A percentile compares a stretch with the other conserved stretches of the same genome.
Conservation (phyloP, 2,797 vertebrate genomes). For the Microchirus variegatus region DNA sequence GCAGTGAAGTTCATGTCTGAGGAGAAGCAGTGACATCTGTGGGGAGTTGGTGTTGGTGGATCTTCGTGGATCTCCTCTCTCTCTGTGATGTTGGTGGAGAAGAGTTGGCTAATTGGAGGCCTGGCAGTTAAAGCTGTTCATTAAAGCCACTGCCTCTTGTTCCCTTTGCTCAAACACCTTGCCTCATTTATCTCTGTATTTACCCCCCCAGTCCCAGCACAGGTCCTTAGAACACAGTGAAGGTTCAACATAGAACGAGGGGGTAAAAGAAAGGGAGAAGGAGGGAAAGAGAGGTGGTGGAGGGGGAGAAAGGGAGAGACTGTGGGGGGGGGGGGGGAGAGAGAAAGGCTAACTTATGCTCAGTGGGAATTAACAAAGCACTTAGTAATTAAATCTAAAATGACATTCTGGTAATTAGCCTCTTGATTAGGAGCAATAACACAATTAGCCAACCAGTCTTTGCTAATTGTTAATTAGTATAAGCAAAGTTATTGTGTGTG, state of each 20-base stretch:
- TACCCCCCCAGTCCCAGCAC: slow-evolving; percentile 62
- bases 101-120: slow-evolving; percentile 79
- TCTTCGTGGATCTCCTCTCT: slow-evolving; percentile 61
- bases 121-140: slow-evolving; percentile 79
- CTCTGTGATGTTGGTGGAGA: slow-evolving; percentile 67
- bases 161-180: slow-evolving; percentile 72
- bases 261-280: slow-evolving; percentile 26
- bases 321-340: slow-evolving; percentile 37
- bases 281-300: slow-evolving; percentile 41
- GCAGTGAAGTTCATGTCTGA: slow-evolving; percentile 16
- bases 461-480: slow-evolving; percentile 98
- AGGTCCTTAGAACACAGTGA: slow-evolving; percentile 64
- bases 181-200: slow-evolving; percentile 80
- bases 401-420: slow-evolving; percentile 99
- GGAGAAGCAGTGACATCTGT: neutral
- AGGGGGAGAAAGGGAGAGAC: slow-evolving; percentile 21
- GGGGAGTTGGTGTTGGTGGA: slow-evolving; percentile 32
- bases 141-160: slow-evolving; percentile 76
- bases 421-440: slow-evolving; percentile 99
- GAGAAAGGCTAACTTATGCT: slow-evolving; percentile 81
- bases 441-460: slow-evolving; percentile 95
- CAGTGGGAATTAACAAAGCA: slow-evolving; percentile 89
- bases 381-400: slow-evolving; percentile 99
- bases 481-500: slow-evolving; percentile 88
- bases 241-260: slow-evolving; percentile 62